Percentiles rank a stretch among this genome's conserved stretches.
phyloP scores from a whole-genome alignment of 92 coral and sea anemone species.

The Heteractis magnifica region DNA sequence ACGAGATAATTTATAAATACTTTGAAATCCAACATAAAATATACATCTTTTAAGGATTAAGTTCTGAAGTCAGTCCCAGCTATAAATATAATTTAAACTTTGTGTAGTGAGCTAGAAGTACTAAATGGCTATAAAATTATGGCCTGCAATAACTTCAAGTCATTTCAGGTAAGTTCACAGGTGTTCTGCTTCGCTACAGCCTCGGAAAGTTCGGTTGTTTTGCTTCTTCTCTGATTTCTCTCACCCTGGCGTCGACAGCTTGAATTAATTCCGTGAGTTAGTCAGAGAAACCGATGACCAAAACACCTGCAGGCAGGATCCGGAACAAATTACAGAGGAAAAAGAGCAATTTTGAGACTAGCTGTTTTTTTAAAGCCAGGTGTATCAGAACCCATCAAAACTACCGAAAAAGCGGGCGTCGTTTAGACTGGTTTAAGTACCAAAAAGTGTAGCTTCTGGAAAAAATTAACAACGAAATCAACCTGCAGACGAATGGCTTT shows the following conservation, averaged over 20 bases:
- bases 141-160: background rate
- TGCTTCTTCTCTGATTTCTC: slow-evolving; percentile 10
- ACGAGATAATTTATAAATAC: too few species aligned
- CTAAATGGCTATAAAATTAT: background rate
- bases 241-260: background rate
- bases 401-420: background rate
- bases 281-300: background rate
- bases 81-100: too few species aligned
- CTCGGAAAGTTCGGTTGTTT: background rate
- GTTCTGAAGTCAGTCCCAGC: too few species aligned
- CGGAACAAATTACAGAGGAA: slow-evolving; percentile 12
- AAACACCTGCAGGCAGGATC: background rate
- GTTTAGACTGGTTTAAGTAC: slow-evolving; percentile 3
- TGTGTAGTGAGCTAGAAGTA: background rate
- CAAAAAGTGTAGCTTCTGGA: background rate
- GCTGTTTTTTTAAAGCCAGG: slow-evolving; percentile 4
- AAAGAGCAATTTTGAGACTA: background rate
- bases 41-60: too few species aligned
- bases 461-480: background rate
- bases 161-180: background rate
- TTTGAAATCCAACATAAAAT: too few species aligned
- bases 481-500: background rate
- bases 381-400: background rate
- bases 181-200: slow-evolving; percentile 1
- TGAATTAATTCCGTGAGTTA: background rate